Percentiles rank a stretch among this genome's conserved stretches.
Evolutionary conservation across 2,888 invertebrate genomes (phyloP).

Genomic region (Polydrusus cervinus): DNA sequence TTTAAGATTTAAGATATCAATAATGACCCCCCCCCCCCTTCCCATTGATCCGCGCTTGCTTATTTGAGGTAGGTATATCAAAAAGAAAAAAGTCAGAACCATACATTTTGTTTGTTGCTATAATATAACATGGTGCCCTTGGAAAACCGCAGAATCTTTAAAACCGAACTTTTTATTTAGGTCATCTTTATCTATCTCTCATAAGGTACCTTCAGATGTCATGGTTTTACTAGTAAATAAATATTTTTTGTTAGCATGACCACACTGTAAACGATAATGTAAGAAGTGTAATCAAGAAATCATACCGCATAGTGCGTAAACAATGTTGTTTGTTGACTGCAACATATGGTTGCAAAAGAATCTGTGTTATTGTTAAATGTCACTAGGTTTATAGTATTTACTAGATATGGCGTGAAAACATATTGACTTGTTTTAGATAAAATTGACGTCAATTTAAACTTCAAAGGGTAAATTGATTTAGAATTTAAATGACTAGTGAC

Average conservation of each 20-base stretch:
- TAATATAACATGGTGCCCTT: too few relatives aligned
- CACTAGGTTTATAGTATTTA: conserved; percentile 26
- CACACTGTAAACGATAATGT: background rate
- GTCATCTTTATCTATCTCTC: too few relatives aligned
- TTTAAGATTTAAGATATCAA: too few relatives aligned
- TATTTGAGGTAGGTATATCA: too few relatives aligned
- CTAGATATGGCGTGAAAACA: background rate
- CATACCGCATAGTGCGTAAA: conserved; percentile 1
- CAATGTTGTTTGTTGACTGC: conserved; percentile 6
- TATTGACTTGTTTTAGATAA: conserved; percentile 9
- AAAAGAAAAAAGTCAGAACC: too few relatives aligned
- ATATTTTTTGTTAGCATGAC: background rate
- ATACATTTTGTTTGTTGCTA: too few relatives aligned
- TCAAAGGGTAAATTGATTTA: background rate
- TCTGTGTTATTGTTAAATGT: conserved; percentile 18
- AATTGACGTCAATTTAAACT: background rate
- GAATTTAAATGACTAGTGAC: background rate
- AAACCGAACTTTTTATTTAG: too few relatives aligned
- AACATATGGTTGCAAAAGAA: conserved; percentile 18
- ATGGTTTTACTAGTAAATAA: background rate
- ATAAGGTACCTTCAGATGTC: too few relatives aligned
- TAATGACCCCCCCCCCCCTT: too few relatives aligned
- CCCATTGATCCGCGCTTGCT: too few relatives aligned
- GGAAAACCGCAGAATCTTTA: too few relatives aligned
- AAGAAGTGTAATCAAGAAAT: background rate